Evolutionary conservation across 2,888 invertebrate species (phyloP).

Genomic region (Gibbula magus): DNA sequence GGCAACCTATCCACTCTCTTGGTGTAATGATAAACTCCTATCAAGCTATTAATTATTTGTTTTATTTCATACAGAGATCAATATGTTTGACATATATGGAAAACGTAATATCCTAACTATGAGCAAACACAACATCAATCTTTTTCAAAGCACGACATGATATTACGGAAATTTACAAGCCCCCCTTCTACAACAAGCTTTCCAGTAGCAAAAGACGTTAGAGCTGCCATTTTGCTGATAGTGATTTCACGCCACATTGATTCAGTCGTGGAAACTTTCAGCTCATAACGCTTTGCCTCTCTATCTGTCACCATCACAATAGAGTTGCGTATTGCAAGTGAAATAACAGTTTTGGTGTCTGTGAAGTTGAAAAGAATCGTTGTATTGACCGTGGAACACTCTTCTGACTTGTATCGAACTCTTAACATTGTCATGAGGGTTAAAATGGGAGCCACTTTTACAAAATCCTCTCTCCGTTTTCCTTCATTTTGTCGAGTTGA

Average conservation of each 20-base stretch:
- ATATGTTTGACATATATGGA: no score
- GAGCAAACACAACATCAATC: background rate
- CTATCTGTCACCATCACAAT: conserved; percentile 45
- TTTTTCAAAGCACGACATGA: conserved; percentile 60
- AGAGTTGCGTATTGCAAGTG: conserved; percentile 53
- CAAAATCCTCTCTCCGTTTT: conserved; percentile 23
- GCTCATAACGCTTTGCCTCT: conserved; percentile 35
- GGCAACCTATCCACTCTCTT: no score
- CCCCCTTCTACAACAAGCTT: conserved; percentile 56
- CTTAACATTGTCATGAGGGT: conserved; percentile 47
- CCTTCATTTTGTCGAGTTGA: conserved; percentile 22
- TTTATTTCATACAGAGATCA: no score
- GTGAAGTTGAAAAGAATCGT: conserved; percentile 42
- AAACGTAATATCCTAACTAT: no score
- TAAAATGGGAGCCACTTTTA: conserved; percentile 38
- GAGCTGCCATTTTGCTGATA: conserved; percentile 35
- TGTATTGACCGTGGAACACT: conserved; percentile 33
- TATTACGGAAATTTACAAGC: conserved; percentile 43
- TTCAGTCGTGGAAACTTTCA: conserved; percentile 47
- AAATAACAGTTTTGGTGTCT: conserved; percentile 36
- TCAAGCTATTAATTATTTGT: no score
- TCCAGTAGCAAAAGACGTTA: conserved; percentile 46
- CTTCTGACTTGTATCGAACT: conserved; percentile 50
- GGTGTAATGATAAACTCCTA: no score
- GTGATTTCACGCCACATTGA: conserved; percentile 50